phyloP scores from a whole-genome alignment of 2,888 invertebrate genomes.

The Geophilus truncorum region DNA sequence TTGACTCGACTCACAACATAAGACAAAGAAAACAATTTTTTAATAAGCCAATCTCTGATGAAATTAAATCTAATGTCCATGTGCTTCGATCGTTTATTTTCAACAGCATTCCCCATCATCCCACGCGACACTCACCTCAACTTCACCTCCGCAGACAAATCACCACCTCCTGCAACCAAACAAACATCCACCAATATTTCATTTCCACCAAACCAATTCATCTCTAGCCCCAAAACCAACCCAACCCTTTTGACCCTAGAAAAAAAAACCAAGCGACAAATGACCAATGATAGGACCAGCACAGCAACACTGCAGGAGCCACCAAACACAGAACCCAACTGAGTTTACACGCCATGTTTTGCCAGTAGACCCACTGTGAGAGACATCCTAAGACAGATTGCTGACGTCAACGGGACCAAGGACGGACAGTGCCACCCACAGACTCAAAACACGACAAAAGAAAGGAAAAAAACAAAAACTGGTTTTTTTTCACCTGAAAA shows the following conservation, averaged over 20 bases:
- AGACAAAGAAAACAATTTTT: no score
- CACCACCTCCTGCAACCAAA: no score
- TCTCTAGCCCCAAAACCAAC: no score
- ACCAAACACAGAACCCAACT: background rate
- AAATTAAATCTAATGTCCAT: no score
- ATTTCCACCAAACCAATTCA: no score
- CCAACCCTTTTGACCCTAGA: background rate
- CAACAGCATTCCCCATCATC: no score
- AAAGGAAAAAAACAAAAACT: background rate
- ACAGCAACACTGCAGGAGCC: background rate
- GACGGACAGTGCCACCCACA: conserved; percentile 27
- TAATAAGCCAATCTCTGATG: no score
- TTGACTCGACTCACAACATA: no score
- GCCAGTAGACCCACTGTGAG: conserved; percentile 3
- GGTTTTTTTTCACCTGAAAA: background rate
- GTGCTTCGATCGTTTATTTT: no score
- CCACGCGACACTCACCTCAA: no score
- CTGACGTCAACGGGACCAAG: conserved; percentile 20
- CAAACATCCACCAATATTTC: no score
- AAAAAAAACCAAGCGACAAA: background rate
- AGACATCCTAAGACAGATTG: background rate
- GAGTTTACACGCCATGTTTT: conserved; percentile 27
- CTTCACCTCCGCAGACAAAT: no score
- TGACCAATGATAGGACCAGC: background rate
- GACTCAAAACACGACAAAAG: background rate